A percentile compares a stretch with the other conserved stretches of the same genome.
Conservation (phyloP, 2,888 invertebrate genomes). For the Hyles lineata region DNA sequence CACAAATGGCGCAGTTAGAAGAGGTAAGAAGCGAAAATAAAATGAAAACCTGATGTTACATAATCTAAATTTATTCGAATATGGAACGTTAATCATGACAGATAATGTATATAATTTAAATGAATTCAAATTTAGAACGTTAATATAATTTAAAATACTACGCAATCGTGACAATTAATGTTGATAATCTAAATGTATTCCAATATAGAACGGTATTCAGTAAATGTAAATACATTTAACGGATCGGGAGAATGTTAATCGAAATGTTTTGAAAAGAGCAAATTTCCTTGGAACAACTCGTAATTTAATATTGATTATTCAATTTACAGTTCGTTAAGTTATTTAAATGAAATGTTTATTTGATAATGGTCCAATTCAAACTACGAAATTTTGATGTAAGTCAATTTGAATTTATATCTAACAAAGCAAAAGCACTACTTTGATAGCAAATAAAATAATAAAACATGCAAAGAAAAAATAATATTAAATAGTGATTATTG, state of each 20-base stretch:
- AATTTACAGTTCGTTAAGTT: neutral
- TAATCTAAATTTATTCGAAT: slow-evolving; percentile 32
- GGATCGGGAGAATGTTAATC: neutral
- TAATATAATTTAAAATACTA: neutral
- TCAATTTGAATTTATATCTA: neutral
- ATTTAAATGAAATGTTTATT: neutral
- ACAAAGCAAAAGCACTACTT: slow-evolving; percentile 60
- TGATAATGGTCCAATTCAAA: neutral
- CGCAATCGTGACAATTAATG: neutral
- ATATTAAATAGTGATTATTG: slow-evolving; percentile 36
- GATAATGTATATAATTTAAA: neutral
- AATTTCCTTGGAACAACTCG: neutral
- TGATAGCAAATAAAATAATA: slow-evolving; percentile 51
- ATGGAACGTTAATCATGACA: neutral
- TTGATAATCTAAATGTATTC: neutral
- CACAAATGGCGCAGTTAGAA: slow-evolving; percentile 73
- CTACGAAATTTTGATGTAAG: neutral
- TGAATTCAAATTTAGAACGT: neutral
- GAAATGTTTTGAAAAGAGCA: neutral
- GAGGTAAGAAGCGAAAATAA: slow-evolving; percentile 71
- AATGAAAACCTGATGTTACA: slow-evolving; percentile 38
- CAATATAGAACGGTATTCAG: slow-evolving; percentile 28
- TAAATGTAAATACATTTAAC: neutral
- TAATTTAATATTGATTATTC: neutral
- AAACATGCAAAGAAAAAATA: slow-evolving; percentile 60